phyloP scores from a whole-genome alignment of 1,140 invertebrate genomes.

The Camponotus vicinus region DNA sequence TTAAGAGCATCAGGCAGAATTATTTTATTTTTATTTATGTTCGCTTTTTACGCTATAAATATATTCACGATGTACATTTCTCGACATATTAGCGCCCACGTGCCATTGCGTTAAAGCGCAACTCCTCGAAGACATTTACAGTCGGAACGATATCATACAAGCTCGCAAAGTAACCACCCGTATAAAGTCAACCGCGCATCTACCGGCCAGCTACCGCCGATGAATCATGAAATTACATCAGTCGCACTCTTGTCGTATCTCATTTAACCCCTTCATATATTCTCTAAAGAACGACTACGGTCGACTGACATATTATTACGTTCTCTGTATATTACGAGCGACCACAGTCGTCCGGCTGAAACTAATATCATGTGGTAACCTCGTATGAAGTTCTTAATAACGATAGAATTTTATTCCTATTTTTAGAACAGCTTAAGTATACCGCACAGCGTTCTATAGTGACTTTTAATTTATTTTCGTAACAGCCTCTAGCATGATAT shows the following conservation, averaged over 20 bases:
- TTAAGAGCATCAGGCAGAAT: constrained; percentile 1
- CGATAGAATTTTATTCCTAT: constrained; percentile 1
- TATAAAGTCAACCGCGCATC: constrained; percentile 21
- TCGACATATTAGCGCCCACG: constrained; percentile 47
- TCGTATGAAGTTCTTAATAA: constrained; percentile 13
- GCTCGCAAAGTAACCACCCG: constrained; percentile 23
- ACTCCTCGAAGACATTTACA: constrained; percentile 22
- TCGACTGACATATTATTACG: constrained; percentile 42
- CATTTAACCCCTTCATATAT: constrained; percentile 33
- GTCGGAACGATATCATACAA: constrained; percentile 27
- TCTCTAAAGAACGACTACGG: constrained; percentile 27
- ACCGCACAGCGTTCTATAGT: background rate
- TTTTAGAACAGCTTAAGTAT: background rate
- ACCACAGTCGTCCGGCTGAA: background rate
- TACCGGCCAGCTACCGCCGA: constrained; percentile 26
- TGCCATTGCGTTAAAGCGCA: constrained; percentile 14
- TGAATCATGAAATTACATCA: constrained; percentile 54
- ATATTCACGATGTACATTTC: constrained; percentile 30
- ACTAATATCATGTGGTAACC: constrained; percentile 3
- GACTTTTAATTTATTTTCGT: background rate
- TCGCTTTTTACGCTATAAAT: constrained; percentile 19
- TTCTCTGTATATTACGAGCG: constrained; percentile 14
- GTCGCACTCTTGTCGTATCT: constrained; percentile 36
- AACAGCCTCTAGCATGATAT: background rate
- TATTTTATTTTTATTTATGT: background rate